Percentiles rank a stretch among this genome's conserved stretches.
Evolutionary conservation across 2,113 vertebrate genomes (phyloP).

Genomic region (Anguilla rostrata): DNA sequence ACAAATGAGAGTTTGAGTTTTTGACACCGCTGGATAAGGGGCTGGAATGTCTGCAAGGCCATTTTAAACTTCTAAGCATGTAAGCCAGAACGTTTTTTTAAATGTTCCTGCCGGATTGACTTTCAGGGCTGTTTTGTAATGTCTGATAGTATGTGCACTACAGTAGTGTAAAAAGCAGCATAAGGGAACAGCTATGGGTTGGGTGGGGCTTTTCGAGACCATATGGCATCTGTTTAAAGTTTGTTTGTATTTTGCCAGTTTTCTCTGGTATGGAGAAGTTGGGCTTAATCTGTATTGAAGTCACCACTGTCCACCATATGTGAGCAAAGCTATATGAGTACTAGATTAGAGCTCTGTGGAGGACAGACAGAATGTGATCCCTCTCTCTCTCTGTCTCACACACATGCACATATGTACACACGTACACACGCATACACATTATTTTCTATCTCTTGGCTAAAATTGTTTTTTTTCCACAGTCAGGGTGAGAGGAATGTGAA

Average conservation of each 20-base stretch:
- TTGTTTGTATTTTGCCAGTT: conserved; percentile 40
- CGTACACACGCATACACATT: neutral
- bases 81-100: conserved; percentile 35
- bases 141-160: conserved; percentile 27
- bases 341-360: conserved; percentile 30
- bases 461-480: neutral
- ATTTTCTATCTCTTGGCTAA: neutral
- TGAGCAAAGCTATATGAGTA: conserved; percentile 32
- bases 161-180: conserved; percentile 1
- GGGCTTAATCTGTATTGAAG: conserved; percentile 39
- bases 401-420: too few relatives aligned
- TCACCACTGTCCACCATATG: conserved; percentile 49
- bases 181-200: conserved; percentile 24
- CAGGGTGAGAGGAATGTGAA: neutral
- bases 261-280: conserved; percentile 35
- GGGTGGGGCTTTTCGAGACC: conserved; percentile 30
- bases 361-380: neutral
- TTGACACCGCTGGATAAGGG: conserved; percentile 42
- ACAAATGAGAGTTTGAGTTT: conserved; percentile 31
- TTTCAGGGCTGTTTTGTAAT: conserved; percentile 16
- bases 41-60: conserved; percentile 56
- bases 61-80: conserved; percentile 47
- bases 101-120: conserved; percentile 38
- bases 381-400: too few relatives aligned
- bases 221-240: conserved; percentile 53